phyloP scores from a whole-genome alignment of 2,888 invertebrate genomes.

The Cryptocephalus moraei region DNA sequence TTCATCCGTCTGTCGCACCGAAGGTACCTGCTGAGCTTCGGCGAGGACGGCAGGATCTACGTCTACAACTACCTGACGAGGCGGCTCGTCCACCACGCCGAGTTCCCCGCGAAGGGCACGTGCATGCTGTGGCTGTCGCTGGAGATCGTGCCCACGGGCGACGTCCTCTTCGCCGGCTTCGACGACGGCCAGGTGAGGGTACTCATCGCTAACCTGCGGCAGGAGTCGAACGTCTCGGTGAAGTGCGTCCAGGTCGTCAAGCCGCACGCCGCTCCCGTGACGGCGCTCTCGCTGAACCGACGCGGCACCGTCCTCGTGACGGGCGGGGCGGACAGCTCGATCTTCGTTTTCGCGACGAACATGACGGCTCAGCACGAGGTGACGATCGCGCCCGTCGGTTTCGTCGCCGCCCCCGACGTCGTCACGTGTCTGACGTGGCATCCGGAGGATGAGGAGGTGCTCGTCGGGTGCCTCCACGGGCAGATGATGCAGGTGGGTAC shows the following conservation, averaged over 20 bases:
- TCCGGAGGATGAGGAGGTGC: slow-evolving; percentile 34
- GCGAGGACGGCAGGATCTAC: slow-evolving; percentile 61
- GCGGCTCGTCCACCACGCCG: slow-evolving; percentile 48
- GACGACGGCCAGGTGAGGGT: slow-evolving; percentile 59
- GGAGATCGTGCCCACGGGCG: slow-evolving; percentile 46
- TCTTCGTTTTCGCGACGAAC: slow-evolving; percentile 44
- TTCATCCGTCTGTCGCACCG: too few relatives aligned
- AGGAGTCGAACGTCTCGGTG: background rate
- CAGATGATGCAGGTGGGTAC: slow-evolving; percentile 42
- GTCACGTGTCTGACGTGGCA: slow-evolving; percentile 58
- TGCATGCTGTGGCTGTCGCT: slow-evolving; percentile 62
- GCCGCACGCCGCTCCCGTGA: slow-evolving; percentile 56
- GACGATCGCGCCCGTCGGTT: slow-evolving; percentile 54
- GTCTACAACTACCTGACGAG: slow-evolving; percentile 59
- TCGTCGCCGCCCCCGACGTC: slow-evolving; percentile 50
- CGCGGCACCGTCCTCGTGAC: slow-evolving; percentile 51
- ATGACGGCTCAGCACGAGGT: slow-evolving; percentile 21
- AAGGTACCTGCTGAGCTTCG: slow-evolving; percentile 58
- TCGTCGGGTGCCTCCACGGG: slow-evolving; percentile 47
- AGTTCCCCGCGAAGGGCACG: slow-evolving; percentile 47
- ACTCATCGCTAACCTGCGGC: too few relatives aligned
- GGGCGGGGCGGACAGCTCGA: slow-evolving; percentile 55
- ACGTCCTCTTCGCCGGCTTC: slow-evolving; percentile 58
- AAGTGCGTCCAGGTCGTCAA: slow-evolving; percentile 44
- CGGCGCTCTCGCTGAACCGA: slow-evolving; percentile 50